phyloP scores from a whole-genome alignment of 2,797 vertebrate species.

The Tenualosa ilisha region DNA sequence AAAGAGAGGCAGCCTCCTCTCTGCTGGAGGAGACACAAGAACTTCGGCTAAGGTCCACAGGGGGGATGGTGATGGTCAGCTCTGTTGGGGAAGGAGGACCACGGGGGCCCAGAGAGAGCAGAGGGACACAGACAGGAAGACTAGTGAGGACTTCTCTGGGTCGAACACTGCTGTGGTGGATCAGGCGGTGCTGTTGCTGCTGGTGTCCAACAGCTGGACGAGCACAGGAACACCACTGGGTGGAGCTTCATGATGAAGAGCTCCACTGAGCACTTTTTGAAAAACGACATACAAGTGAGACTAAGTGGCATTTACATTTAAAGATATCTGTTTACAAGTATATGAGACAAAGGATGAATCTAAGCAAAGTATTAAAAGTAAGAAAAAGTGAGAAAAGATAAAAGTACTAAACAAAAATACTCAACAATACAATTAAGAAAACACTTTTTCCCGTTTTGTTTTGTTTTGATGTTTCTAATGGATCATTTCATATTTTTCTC shows the following conservation, averaged over 20 bases:
- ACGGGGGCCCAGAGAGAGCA: constrained; percentile 23
- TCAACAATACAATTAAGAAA: too few relatives aligned
- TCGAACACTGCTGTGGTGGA: constrained; percentile 51
- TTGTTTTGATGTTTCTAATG: background rate
- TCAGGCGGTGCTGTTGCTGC: constrained; percentile 52
- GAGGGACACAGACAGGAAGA: constrained; percentile 25
- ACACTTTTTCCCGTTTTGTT: background rate
- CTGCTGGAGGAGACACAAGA: background rate
- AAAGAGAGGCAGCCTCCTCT: background rate
- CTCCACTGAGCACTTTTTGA: background rate
- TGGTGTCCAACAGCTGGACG: constrained; percentile 55
- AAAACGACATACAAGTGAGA: background rate
- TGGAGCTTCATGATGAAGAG: background rate
- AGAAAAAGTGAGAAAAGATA: too few relatives aligned
- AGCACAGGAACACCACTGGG: background rate
- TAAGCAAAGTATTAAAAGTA: background rate
- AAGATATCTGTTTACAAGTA: too few relatives aligned
- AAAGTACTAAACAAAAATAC: too few relatives aligned
- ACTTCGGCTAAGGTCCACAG: background rate
- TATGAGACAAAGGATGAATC: background rate
- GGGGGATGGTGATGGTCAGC: background rate
- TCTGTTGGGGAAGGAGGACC: background rate
- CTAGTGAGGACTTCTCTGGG: background rate
- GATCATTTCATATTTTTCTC: background rate
- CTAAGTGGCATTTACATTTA: background rate